These are phyloP conservation scores for Chionodraco myersi DNA, from an alignment of 2,113 vertebrate genomes.

Conservation along the genomic window DNA sequence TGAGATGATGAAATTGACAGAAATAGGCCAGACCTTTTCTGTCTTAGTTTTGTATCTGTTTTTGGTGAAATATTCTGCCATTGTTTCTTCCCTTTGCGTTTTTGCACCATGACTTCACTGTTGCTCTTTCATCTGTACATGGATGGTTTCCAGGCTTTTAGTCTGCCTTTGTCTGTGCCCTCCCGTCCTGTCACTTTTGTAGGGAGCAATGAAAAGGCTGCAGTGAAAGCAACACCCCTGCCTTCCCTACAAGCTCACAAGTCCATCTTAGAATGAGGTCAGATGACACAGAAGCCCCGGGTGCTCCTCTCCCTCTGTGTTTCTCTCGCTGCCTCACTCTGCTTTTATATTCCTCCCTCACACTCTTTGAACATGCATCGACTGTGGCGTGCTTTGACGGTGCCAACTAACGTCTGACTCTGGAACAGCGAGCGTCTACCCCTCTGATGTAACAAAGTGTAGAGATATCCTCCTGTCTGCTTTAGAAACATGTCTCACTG, in stretches of 20 bases:
- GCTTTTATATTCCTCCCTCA: constrained; percentile 10
- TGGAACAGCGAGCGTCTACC: background rate
- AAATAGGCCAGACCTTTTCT: background rate
- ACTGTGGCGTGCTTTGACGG: background rate
- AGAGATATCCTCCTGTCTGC: constrained; percentile 1
- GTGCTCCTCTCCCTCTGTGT: constrained; percentile 36
- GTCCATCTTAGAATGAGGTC: constrained; percentile 76
- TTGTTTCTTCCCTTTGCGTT: constrained; percentile 49
- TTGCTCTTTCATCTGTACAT: constrained; percentile 63
- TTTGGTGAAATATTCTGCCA: background rate
- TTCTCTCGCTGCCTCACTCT: constrained; percentile 10
- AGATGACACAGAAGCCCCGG: constrained; percentile 71
- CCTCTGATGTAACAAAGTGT: background rate
- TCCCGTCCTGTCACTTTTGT: constrained; percentile 52
- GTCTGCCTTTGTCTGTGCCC: constrained; percentile 57
- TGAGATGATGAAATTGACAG: background rate
- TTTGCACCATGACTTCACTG: constrained; percentile 73
- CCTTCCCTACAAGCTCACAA: constrained; percentile 68
- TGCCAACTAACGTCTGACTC: background rate
- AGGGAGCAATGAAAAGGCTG: constrained; percentile 70
- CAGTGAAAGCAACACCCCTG: constrained; percentile 79
- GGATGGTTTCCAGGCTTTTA: constrained; percentile 71
- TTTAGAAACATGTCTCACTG: constrained; percentile 1
- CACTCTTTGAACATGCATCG: constrained; percentile 36
- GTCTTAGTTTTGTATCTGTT: background rate